phyloP scores from a whole-genome alignment of 2,797 vertebrate species.

The Gymnothorax reevesii region DNA sequence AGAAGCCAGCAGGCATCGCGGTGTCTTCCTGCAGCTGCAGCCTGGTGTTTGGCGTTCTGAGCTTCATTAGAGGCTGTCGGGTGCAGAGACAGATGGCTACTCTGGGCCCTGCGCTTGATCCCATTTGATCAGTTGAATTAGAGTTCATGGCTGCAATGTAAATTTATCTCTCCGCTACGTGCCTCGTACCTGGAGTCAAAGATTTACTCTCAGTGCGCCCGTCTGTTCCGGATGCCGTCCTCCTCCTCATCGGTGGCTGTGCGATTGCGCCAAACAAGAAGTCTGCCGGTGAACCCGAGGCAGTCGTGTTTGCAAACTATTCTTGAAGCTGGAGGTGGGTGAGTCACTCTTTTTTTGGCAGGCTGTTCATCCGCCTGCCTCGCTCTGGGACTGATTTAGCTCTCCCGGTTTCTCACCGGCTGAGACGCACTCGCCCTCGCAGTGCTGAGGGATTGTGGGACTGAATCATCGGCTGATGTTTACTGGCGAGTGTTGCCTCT shows the following conservation, averaged over 20 bases:
- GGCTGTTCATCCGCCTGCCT: neutral
- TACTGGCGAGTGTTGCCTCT: neutral
- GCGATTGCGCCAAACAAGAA: constrained; percentile 2
- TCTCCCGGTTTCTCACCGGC: neutral
- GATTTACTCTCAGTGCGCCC: neutral
- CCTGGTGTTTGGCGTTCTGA: neutral
- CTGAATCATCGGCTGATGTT: neutral
- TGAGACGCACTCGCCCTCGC: neutral
- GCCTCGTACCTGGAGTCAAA: neutral
- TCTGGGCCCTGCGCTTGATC: neutral
- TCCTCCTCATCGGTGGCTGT: neutral
- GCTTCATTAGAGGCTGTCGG: neutral
- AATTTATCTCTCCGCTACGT: neutral
- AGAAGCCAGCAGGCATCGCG: neutral
- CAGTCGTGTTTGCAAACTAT: neutral
- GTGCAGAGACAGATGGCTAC: neutral
- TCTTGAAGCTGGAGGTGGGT: neutral
- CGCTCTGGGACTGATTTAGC: neutral
- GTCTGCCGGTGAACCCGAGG: neutral
- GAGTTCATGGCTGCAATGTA: neutral
- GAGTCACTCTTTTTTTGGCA: neutral
- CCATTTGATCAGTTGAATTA: neutral
- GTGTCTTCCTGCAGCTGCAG: neutral
- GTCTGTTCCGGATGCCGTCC: constrained; percentile 1
- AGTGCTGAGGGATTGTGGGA: neutral